A percentile compares a stretch with the other conserved stretches of the same genome.
Evolutionary conservation across 2,888 invertebrate species (phyloP).

Genomic region (Fragum sueziense): DNA sequence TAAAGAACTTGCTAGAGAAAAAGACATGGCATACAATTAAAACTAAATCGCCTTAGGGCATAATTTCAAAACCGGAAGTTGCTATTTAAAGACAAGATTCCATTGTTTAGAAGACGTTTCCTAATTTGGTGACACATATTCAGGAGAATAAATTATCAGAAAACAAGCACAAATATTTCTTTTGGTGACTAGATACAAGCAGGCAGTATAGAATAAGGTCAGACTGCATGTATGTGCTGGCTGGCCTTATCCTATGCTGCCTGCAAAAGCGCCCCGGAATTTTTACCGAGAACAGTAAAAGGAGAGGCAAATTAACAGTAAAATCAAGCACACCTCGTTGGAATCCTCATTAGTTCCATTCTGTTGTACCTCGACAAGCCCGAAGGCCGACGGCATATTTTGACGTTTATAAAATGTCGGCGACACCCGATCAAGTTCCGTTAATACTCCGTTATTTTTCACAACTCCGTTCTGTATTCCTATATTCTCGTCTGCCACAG

Average conservation of each 20-base stretch:
- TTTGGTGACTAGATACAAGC: too few relatives aligned
- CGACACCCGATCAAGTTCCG: conserved; percentile 59
- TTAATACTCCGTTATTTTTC: conserved; percentile 50
- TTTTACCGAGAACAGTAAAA: too few relatives aligned
- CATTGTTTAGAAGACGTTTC: conserved; percentile 4
- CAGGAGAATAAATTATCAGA: conserved; percentile 4
- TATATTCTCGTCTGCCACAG: conserved; percentile 56
- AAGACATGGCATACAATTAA: too few relatives aligned
- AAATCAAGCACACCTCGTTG: conserved; percentile 37
- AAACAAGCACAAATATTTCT: too few relatives aligned
- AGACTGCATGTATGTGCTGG: too few relatives aligned
- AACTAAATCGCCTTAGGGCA: not conserved
- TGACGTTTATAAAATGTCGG: conserved; percentile 61
- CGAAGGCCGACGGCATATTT: conserved; percentile 67
- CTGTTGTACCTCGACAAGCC: conserved; percentile 52
- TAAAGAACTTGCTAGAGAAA: too few relatives aligned
- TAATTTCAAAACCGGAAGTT: not conserved
- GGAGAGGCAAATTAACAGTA: too few relatives aligned
- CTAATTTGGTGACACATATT: not conserved
- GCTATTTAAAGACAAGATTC: not conserved
- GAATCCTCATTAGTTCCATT: conserved; percentile 49
- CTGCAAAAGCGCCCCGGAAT: too few relatives aligned
- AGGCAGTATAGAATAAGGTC: too few relatives aligned
- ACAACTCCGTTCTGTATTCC: conserved; percentile 48
- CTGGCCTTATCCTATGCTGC: too few relatives aligned